These are phyloP conservation scores for Drosophila flavopinicola DNA, from an alignment of 2,888 invertebrate genomes.

Conservation along the genomic window DNA sequence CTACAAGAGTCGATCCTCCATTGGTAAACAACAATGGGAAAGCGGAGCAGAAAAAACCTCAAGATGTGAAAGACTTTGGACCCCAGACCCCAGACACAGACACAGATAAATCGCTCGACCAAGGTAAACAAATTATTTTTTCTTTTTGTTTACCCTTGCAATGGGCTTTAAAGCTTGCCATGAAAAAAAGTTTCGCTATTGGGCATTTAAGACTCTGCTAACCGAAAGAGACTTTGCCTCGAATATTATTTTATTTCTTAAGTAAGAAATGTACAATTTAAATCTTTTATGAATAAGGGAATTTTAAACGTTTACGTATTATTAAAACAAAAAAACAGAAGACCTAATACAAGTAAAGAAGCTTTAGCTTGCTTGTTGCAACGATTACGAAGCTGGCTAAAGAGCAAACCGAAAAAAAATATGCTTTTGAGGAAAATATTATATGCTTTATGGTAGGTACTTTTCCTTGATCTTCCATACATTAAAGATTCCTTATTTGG, in stretches of 20 bases:
- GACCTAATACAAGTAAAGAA: too few relatives aligned
- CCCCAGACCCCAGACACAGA: slow-evolving; percentile 12
- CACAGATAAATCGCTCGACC: slow-evolving; percentile 57
- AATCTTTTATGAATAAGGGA: too few relatives aligned
- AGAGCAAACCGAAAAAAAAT: too few relatives aligned
- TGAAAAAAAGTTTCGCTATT: slow-evolving; percentile 3
- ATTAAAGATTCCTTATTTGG: too few relatives aligned
- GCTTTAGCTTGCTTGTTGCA: not conserved
- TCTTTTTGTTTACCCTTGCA: slow-evolving; percentile 35
- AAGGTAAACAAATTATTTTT: slow-evolving; percentile 51
- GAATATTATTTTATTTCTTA: not conserved
- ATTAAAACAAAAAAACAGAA: too few relatives aligned
- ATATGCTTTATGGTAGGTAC: too few relatives aligned
- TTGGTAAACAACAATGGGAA: slow-evolving; percentile 55
- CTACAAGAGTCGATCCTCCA: slow-evolving; percentile 33
- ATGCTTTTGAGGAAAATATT: too few relatives aligned
- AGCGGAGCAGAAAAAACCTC: slow-evolving; percentile 46
- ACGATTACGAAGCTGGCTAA: not conserved
- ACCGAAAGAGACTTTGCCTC: not conserved
- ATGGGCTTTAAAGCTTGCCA: slow-evolving; percentile 17
- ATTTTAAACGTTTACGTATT: too few relatives aligned
- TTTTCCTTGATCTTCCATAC: too few relatives aligned
- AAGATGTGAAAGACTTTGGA: slow-evolving; percentile 37
- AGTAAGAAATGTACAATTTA: too few relatives aligned
- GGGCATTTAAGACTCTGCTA: not conserved